Evolutionary conservation across 2,888 invertebrate species (phyloP).

Genomic region (Drosophila fulvimacula): DNA sequence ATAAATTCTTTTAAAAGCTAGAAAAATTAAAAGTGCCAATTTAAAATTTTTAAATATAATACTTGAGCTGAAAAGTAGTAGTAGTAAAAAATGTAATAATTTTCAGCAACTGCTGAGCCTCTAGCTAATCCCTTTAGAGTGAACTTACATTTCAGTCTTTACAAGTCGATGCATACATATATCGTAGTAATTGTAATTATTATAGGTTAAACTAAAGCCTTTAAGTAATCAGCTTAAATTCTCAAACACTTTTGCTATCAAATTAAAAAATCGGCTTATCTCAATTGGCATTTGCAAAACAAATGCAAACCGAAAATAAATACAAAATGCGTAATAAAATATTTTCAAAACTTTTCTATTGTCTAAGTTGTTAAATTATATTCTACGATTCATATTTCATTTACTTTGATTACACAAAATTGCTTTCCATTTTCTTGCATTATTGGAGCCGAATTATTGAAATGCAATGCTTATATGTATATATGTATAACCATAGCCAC

Average conservation of each 20-base stretch:
- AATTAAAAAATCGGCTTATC: not conserved
- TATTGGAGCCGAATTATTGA: constrained; percentile 1
- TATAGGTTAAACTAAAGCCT: not conserved
- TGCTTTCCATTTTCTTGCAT: not conserved
- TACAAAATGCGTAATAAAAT: not conserved
- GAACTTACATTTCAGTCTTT: too few relatives aligned
- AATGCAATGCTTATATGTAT: too few relatives aligned
- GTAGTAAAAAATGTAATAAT: too few relatives aligned
- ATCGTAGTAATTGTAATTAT: not conserved
- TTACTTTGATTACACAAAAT: not conserved
- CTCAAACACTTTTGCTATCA: not conserved
- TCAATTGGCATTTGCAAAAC: not conserved
- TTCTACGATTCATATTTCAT: constrained; percentile 1
- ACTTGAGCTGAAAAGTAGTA: too few relatives aligned
- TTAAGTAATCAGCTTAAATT: not conserved
- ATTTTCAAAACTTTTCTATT: not conserved
- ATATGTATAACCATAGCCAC: not conserved
- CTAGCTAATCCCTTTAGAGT: too few relatives aligned
- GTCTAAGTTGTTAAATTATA: not conserved
- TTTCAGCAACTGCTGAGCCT: too few relatives aligned
- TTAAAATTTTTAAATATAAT: too few relatives aligned
- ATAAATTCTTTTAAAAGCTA: too few relatives aligned
- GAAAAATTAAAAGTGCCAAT: too few relatives aligned
- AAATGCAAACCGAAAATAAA: not conserved
- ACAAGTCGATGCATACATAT: too few relatives aligned